These are phyloP conservation scores for Cryptocephalus moraei DNA, from an alignment of 2,888 invertebrate genomes.

Conservation along the genomic window DNA sequence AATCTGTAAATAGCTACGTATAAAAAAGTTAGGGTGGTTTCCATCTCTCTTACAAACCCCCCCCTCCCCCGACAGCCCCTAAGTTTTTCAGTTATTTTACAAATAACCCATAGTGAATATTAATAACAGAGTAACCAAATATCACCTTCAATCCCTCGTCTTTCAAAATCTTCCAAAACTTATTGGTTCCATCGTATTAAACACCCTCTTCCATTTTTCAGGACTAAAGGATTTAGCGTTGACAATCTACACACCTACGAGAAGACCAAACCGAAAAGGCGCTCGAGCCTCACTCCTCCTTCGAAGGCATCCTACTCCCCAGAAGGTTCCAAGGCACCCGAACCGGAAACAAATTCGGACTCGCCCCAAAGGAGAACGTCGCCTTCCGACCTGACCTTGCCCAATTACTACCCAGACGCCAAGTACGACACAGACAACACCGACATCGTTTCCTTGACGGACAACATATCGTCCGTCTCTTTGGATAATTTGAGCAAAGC, in stretches of 20 bases:
- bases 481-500: slow-evolving; percentile 28
- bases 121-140: no score
- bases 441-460: slow-evolving; percentile 36
- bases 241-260: slow-evolving; percentile 18
- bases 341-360: slow-evolving; percentile 10
- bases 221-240: slow-evolving; percentile 24
- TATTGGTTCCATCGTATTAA: no score
- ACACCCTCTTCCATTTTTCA: slow-evolving; percentile 11
- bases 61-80: no score
- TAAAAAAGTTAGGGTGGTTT: no score
- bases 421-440: slow-evolving; percentile 43
- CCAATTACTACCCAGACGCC: slow-evolving; percentile 37
- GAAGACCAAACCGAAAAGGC: slow-evolving; percentile 9
- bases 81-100: no score
- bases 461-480: slow-evolving; percentile 35
- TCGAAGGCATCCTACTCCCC: slow-evolving; percentile 8
- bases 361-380: slow-evolving; percentile 1
- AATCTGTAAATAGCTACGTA: no score
- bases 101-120: no score
- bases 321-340: slow-evolving; percentile 9
- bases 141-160: no score
- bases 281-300: slow-evolving; percentile 4
- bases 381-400: slow-evolving; percentile 31
- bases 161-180: no score
- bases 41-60: no score